Base-by-base conservation (phyloP, 1,140 invertebrate genomes). In the Euura saliciscinereae region DNA sequence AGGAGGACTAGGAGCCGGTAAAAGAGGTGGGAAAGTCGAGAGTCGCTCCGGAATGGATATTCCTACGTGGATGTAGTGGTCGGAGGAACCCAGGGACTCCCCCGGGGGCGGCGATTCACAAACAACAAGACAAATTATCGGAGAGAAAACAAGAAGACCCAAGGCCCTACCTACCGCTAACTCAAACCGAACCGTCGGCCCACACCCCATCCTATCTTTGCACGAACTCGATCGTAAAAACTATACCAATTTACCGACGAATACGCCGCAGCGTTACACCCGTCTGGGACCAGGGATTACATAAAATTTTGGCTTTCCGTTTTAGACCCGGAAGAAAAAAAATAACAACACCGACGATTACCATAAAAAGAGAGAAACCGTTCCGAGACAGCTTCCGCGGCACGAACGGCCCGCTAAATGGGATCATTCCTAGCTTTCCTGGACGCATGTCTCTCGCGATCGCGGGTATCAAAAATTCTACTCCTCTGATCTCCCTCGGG, bases 41-140 rank as follows among this genome's bases (percentile, higher is more conserved):
- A 28, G 28, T 28, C 28, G 28, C 28, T 28, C 28, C 28, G 28
- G 28, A 28, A 28, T 28, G 28, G 28, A 28, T 28, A 28, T 28
- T 28, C 28, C 28, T 28, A 28, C 28, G 28, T 28, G 28, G 28
- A 28, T 28, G 28, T 28, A 28, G 28, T 28, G 28, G 28, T 28
- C 28, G 28, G 28, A 28, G 28, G 28, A 28, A 28, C 28, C 28
- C 13, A 11, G 8, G 51, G 51, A 59, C 28, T 59, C 51, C 51
- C 51, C 51, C 8, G 51, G 51, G 51, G 6, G 51, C 3, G 51
- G 51, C 51, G 51, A 59, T 59, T 59, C 51, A 8, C 3, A 4
- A 59, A 59, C 51, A 59, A 59, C 51, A 59, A 59, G 51, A 59
- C 51, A 59, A 59, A 59, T 59, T 59, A 59, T 59, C 51, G 51